Conservation (phyloP, 1,140 invertebrate genomes). For the Palaemon carinicauda region DNA sequence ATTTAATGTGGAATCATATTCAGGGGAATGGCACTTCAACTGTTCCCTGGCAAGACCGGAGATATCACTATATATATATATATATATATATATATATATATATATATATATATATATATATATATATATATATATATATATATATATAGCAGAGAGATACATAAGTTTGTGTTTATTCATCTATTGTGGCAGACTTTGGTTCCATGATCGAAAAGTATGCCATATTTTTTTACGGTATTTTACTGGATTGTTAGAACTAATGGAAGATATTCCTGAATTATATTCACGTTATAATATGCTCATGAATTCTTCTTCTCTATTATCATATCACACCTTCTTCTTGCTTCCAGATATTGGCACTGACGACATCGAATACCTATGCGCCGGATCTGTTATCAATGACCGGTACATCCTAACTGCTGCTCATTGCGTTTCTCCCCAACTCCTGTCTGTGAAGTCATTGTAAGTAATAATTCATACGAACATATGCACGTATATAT, state of each 20-base stretch:
- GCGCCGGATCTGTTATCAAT: slow-evolving; percentile 21
- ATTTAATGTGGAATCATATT: background rate
- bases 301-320: background rate
- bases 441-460: background rate
- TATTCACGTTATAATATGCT: no score
- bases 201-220: no score
- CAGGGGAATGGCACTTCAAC: no score
- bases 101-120: no score
- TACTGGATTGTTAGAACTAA: no score
- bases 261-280: no score
- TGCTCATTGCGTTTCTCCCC: background rate
- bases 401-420: slow-evolving; percentile 26
- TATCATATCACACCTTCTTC: background rate
- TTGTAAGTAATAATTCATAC: background rate
- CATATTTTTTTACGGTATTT: no score
- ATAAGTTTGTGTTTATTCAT: background rate
- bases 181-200: no score
- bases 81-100: no score
- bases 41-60: background rate
- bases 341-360: background rate
- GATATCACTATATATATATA: background rate
- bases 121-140: no score
- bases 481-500: no score
- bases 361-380: background rate
- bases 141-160: background rate